phyloP scores from a whole-genome alignment of 2,888 invertebrate genomes.

The Laspeyria flexula region DNA sequence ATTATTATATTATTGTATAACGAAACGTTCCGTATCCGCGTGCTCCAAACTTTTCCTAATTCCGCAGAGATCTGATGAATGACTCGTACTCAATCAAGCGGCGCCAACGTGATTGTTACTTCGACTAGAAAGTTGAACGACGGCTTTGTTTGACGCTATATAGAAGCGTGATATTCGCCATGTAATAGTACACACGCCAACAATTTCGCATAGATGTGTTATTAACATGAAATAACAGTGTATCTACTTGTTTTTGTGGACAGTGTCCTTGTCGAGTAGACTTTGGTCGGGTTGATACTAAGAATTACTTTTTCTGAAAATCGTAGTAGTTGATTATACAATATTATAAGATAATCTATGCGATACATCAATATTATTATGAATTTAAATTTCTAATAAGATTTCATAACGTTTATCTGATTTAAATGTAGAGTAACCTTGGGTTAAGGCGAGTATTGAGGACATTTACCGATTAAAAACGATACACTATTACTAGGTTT shows the following conservation, averaged over 20 bases:
- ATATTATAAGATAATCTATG: neutral
- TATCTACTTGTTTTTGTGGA: neutral
- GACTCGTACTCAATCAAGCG: constrained; percentile 28
- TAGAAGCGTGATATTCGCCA: constrained; percentile 24
- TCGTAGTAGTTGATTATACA: too few species aligned
- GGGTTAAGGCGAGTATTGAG: neutral
- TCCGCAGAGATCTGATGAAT: constrained; percentile 44
- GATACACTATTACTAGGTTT: neutral
- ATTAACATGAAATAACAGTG: constrained; percentile 12
- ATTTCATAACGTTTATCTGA: neutral
- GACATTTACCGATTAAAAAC: neutral
- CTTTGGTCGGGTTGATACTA: neutral
- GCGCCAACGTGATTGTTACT: constrained; percentile 26
- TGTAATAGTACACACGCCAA: constrained; percentile 20
- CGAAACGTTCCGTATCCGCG: constrained; percentile 59
- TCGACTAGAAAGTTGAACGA: constrained; percentile 45
- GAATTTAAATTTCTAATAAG: constrained; percentile 4
- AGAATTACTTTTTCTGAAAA: neutral
- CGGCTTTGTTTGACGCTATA: constrained; percentile 27
- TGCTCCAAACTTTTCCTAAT: constrained; percentile 45
- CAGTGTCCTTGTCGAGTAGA: constrained; percentile 2
- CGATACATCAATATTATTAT: constrained; percentile 1
- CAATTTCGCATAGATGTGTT: constrained; percentile 16
- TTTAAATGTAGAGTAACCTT: neutral
- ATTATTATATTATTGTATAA: constrained; percentile 30